Conservation (phyloP, 2,113 vertebrate genomes). For the Daboia siamensis region DNA sequence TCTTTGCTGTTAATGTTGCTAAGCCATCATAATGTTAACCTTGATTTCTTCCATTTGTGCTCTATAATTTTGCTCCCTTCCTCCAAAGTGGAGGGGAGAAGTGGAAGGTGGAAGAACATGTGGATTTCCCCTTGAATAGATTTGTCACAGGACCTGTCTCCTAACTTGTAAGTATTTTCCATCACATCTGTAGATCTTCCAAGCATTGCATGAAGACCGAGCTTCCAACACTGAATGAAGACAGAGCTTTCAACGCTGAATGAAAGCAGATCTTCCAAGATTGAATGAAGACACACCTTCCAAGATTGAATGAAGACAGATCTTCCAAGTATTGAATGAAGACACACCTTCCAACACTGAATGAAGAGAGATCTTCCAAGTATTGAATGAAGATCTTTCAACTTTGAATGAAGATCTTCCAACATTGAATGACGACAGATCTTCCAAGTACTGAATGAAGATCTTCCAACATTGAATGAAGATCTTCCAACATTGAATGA, state of each 20-base stretch:
- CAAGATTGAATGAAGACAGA: not conserved
- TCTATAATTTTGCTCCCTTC: not conserved
- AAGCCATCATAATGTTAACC: not conserved
- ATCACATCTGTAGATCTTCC: not conserved
- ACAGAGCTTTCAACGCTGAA: too few species aligned
- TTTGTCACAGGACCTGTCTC: not conserved
- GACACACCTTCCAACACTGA: too few species aligned
- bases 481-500: not conserved
- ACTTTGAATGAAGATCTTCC: not conserved
- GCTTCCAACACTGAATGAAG: too few species aligned
- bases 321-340: not conserved
- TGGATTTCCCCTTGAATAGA: not conserved
- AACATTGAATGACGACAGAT: not conserved
- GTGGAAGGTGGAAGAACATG: not conserved
- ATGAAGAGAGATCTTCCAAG: not conserved
- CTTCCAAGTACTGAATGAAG: not conserved
- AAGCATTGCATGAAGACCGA: not conserved
- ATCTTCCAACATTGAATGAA: not conserved
- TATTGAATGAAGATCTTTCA: too few species aligned
- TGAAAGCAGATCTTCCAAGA: not conserved
- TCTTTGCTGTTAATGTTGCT: not conserved
- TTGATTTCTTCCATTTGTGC: not conserved
- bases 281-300: not conserved
- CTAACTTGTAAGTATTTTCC: not conserved
- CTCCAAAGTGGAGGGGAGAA: not conserved